A percentile compares a stretch with the other conserved stretches of the same genome.
Evolutionary conservation across 2,888 invertebrate species (phyloP).

Genomic region (Tachystola acroxantha): DNA sequence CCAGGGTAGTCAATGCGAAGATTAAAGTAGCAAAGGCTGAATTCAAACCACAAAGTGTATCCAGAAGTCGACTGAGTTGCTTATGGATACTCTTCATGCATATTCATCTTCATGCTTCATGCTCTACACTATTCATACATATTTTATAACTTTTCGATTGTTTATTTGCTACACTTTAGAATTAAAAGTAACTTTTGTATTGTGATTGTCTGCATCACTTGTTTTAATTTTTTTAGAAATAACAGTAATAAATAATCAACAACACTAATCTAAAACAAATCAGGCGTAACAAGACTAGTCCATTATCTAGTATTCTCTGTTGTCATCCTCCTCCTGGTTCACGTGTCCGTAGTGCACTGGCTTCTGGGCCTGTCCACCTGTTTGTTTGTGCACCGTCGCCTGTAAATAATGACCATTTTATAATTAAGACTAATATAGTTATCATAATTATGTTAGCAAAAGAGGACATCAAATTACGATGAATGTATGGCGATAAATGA

Average conservation of each 20-base stretch:
- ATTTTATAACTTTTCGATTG: no score
- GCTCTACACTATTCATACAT: no score
- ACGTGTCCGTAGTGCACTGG: conserved; percentile 53
- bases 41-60: conserved; percentile 78
- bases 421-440: no score
- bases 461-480: no score
- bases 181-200: conserved; percentile 21
- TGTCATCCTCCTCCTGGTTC: conserved; percentile 50
- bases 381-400: conserved; percentile 68
- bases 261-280: conserved; percentile 21
- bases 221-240: not conserved
- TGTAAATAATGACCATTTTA: conserved; percentile 29
- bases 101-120: no score
- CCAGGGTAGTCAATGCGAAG: conserved; percentile 79
- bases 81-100: conserved; percentile 71
- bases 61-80: conserved; percentile 80
- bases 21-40: conserved; percentile 82
- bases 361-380: conserved; percentile 40
- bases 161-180: no score
- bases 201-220: conserved; percentile 1
- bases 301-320: conserved; percentile 55
- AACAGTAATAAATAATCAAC: conserved; percentile 46
- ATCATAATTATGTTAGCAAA: no score
- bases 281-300: conserved; percentile 1
- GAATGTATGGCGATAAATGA: no score